Percentiles rank a stretch among this genome's conserved stretches.
Evolutionary conservation across 2,113 vertebrate genomes (phyloP).

Genomic region (Serinus canaria): DNA sequence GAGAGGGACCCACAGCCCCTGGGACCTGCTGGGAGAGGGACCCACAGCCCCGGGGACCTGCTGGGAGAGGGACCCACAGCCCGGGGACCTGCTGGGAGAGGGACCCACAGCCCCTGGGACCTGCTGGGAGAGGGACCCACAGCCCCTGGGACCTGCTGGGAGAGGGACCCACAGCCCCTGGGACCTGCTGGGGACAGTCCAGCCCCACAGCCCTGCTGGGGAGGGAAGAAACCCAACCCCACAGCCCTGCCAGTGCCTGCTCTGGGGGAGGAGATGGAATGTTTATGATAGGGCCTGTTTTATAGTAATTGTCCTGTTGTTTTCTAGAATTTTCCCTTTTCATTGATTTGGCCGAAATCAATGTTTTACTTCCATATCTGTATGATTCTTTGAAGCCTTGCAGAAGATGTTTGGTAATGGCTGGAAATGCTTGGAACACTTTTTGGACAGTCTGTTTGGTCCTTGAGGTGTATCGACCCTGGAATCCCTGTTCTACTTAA

Average conservation of each 20-base stretch:
- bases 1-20: no score
- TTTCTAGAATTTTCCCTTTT: not conserved
- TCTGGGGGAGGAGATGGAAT: not conserved
- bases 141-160: not conserved
- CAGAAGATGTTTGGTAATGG: not conserved
- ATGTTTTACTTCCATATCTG: not conserved
- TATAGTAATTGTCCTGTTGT: not conserved
- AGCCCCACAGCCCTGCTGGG: not conserved
- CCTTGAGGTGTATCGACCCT: not conserved
- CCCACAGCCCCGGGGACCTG: not conserved
- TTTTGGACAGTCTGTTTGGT: not conserved
- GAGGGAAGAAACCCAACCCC: not conserved
- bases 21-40: not conserved
- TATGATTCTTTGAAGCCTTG: not conserved
- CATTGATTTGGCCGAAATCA: not conserved
- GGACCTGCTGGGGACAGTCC: not conserved
- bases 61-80: not conserved
- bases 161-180: no score
- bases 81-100: not conserved
- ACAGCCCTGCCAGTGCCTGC: accelerated
- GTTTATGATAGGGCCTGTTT: not conserved
- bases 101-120: not conserved
- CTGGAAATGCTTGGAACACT: not conserved
- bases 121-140: not conserved
- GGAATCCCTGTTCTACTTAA: slow-evolving; percentile 26